Evolutionary conservation across 2,797 vertebrate species (phyloP), one percentile per base, ranked within the genome.

Genomic region (Lates japonicus): DNA sequence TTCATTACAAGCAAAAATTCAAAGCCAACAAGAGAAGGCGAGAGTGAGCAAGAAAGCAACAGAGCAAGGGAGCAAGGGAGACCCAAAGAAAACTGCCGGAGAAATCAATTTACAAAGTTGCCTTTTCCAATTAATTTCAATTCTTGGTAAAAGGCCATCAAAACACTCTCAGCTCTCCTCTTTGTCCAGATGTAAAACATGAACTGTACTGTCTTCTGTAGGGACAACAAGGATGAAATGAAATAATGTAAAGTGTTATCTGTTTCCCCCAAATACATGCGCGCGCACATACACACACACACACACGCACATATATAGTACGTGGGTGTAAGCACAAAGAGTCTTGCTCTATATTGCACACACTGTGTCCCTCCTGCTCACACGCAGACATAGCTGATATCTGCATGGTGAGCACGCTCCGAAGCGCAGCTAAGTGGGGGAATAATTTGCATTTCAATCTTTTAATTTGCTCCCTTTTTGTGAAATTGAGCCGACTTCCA

Each of bases 401-500:
- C 70, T 80, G 37, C 81, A 78, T 76, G 59, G 80, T 22, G 71
- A 58, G 60, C 63, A 77, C 22, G 35, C 83, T 81, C 61, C 41
- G 31, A 72, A 87, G 74, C 33, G 19, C 78, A 75, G 76, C 81
- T 85, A 83, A 88, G 70, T 80, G 70, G 61, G 61, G 48, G 78
- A 88, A 90, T 89, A 20, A 88, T 92, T 92, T 89, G 65, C 84
- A 83, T 88, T 91, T 89, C 75, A 83, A 84, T 92, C 83, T 88
- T 91, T 90, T 89, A 87, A 91, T 92, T 94, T 83, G 62, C 73
- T 87, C 67, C 65, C 29, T 76, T 85, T 83, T 84, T 88, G 72
- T 88, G 74, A 90, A 90, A 92, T 76, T 67, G 66, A 85, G 66
- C 63, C 33, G 49, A 72, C 85, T 88, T 90, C 76, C 37, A 84